Evolutionary conservation across 2,113 vertebrate species (phyloP).

Genomic region (Boleophthalmus pectinirostris): DNA sequence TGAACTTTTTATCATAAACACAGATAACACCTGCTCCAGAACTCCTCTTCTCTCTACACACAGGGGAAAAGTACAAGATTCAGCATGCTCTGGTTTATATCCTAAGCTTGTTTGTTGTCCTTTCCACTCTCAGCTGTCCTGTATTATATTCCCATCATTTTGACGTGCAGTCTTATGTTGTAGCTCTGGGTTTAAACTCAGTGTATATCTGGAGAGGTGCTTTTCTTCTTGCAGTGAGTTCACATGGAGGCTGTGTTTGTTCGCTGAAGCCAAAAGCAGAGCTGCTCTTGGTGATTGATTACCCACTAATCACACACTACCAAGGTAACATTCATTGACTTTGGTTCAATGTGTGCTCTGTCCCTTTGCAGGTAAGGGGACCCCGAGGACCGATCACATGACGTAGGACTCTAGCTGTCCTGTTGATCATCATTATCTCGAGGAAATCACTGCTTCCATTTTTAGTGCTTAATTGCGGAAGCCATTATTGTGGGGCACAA

Average conservation of each 20-base stretch:
- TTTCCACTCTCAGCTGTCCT: conserved; percentile 37
- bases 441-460: conserved; percentile 74
- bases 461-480: conserved; percentile 76
- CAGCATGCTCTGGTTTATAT: conserved; percentile 27
- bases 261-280: conserved; percentile 63
- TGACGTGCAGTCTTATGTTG: conserved; percentile 32
- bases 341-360: conserved; percentile 19
- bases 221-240: conserved; percentile 58
- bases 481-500: conserved; percentile 65
- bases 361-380: conserved; percentile 43
- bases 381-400: conserved; percentile 31
- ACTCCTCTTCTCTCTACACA: conserved; percentile 36
- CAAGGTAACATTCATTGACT: conserved; percentile 39
- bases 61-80: conserved; percentile 34
- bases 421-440: conserved; percentile 32
- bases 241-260: conserved; percentile 68
- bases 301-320: conserved; percentile 52
- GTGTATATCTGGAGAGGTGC: too few relatives aligned
- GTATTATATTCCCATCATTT: conserved; percentile 8
- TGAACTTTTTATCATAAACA: conserved; percentile 52
- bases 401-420: conserved; percentile 22
- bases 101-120: conserved; percentile 30
- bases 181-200: neutral
- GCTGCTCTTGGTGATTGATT: conserved; percentile 68
- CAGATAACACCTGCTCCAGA: conserved; percentile 62